Evolutionary conservation across 2,888 invertebrate genomes (phyloP).

Genomic region (Cephus pygmeus): DNA sequence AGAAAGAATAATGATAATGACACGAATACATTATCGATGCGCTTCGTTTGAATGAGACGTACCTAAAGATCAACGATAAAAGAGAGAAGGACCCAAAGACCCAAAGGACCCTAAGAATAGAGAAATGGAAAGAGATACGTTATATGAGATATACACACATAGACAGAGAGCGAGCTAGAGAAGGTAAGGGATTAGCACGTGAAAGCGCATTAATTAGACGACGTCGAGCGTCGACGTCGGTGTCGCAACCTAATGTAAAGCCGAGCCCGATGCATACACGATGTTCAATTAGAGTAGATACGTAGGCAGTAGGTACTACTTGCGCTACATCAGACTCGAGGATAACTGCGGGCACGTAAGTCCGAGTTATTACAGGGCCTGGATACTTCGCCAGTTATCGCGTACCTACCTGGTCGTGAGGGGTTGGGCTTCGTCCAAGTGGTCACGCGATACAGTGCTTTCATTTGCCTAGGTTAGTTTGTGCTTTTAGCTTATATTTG

Average conservation of each 20-base stretch:
- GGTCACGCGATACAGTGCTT: conserved; percentile 43
- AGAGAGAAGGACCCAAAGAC: too few species aligned
- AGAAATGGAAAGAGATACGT: too few species aligned
- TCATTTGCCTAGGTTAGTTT: conserved; percentile 17
- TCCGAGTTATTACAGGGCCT: conserved; percentile 10
- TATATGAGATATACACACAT: too few species aligned
- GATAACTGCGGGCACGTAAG: conserved; percentile 5
- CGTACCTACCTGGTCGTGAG: not conserved
- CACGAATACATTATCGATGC: too few species aligned
- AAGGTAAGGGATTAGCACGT: not conserved
- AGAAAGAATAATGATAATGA: too few species aligned
- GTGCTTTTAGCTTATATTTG: conserved; percentile 19
- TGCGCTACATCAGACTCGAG: not conserved
- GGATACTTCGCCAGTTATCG: not conserved
- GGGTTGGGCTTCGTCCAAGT: conserved; percentile 24
- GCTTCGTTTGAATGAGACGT: too few species aligned
- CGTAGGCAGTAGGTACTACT: not conserved
- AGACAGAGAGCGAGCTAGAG: too few species aligned
- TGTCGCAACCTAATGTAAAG: not conserved
- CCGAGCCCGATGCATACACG: conserved; percentile 9
- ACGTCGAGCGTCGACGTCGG: conserved; percentile 8
- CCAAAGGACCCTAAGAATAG: too few species aligned
- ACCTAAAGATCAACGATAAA: too few species aligned
- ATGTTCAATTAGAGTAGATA: conserved; percentile 6
- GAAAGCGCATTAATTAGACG: conserved; percentile 5